A percentile compares a stretch with the other conserved stretches of the same genome.
These are phyloP conservation scores for Branchipolynoe longqiensis DNA, from an alignment of 2,888 invertebrate species.

Conservation along the genomic window DNA sequence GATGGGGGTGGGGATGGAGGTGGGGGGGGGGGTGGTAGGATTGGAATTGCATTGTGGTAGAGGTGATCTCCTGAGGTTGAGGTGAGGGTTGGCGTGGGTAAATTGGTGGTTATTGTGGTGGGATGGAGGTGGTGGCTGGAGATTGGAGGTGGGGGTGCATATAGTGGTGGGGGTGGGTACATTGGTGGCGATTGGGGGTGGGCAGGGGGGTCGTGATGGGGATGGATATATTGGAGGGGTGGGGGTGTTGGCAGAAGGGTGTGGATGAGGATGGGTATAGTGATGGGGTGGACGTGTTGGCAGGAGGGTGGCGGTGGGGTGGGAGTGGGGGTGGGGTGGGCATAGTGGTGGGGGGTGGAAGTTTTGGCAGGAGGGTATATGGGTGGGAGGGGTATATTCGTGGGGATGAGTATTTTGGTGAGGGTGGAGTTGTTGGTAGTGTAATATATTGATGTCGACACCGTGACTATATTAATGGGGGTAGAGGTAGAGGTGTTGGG, in stretches of 20 bases:
- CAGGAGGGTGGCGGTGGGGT: not conserved
- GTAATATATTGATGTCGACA: too few species aligned
- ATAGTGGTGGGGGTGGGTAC: not conserved
- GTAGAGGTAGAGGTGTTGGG: too few species aligned
- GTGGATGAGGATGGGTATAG: not conserved
- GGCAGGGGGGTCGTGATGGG: not conserved
- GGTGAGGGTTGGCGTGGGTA: too few species aligned
- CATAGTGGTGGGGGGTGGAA: not conserved
- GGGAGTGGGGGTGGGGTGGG: not conserved
- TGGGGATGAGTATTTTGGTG: too few species aligned
- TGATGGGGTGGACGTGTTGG: constrained; percentile 4
- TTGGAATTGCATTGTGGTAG: not conserved
- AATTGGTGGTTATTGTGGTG: not conserved
- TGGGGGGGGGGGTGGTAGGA: not conserved
- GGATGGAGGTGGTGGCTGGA: not conserved
- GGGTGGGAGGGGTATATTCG: too few species aligned
- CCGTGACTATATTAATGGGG: too few species aligned
- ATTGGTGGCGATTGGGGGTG: not conserved
- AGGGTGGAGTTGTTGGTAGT: too few species aligned
- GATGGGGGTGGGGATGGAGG: not conserved
- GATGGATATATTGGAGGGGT: not conserved
- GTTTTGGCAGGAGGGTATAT: not conserved
- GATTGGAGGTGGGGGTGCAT: not conserved
- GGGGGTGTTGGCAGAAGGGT: not conserved
- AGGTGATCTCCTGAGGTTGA: not conserved